Base-by-base conservation (phyloP, 2,888 invertebrate genomes). In the Platycnemis pennipes region DNA sequence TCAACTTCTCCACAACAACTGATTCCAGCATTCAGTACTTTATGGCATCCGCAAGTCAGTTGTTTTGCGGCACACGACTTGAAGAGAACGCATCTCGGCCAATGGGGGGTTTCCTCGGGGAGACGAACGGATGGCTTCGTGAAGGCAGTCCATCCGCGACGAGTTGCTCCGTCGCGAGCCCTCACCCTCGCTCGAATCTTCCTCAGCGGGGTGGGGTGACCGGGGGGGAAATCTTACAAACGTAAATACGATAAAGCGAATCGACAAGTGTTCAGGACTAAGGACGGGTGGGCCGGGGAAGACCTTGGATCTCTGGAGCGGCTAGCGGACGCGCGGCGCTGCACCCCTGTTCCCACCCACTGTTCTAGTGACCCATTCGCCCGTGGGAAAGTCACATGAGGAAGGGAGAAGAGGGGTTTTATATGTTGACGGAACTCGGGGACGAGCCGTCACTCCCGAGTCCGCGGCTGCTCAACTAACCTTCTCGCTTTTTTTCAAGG, bases 361-460 rank as follows among this genome's bases (percentile, higher is more conserved):
- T 87, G 87, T 46, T 87, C 87, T 46, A 7, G 87, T 87, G 87
- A 87, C 87, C 87, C 87, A 87, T 87, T 87, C 45, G 46, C 45
- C 45, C 46, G 45, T 87, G 45, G 13, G 87, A 87, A 46, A 45
- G 45, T n/a, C 3, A 16, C 77, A 77, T 1, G 31, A 26, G 31
- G 31, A 37, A 26, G 63, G 63, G 56, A 56, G 49, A n/a, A n/a
- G n/a, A 63, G 16, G 49, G 16, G 49, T 7, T 49, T 7, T 49
- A 26, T 63, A 1, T 26, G 37, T 16, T 37, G 77, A 8, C 19
- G 26, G 63, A 3, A 63, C n/a, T 63, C 63, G 13, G 77, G 37
- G 77, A 37, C 77, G 77, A 77, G 8, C 37, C 77, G 77, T 37
- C 77, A 37, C 37, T 31, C 37, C 7, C 19, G 77, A 77, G 77